Percentiles rank a stretch among this genome's conserved stretches.
Conservation (phyloP, 2,888 invertebrate genomes). For the Malachius bipustulatus region DNA sequence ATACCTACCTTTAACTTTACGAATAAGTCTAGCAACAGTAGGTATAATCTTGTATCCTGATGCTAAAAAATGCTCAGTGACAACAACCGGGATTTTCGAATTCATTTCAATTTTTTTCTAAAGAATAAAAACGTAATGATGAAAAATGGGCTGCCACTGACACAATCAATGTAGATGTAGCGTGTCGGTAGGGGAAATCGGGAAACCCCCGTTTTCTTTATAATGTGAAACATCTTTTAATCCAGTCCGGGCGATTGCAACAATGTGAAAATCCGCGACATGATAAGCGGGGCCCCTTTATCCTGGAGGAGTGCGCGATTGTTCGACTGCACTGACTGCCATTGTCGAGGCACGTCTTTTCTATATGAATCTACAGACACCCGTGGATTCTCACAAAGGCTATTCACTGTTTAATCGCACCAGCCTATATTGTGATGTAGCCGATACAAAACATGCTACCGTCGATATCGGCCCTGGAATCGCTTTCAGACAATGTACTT, state of each 20-base stretch:
- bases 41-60: too few relatives aligned
- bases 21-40: too few relatives aligned
- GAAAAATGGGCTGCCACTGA: too few relatives aligned
- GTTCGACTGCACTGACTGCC: constrained; percentile 8
- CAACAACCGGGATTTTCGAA: too few relatives aligned
- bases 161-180: too few relatives aligned
- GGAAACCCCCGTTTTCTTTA: too few relatives aligned
- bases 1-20: too few relatives aligned
- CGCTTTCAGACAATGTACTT: constrained; percentile 15
- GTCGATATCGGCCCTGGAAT: neutral
- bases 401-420: constrained; percentile 26
- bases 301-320: neutral
- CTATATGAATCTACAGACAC: constrained; percentile 23
- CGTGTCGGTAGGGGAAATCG: too few relatives aligned
- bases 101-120: too few relatives aligned
- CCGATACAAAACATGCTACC: constrained; percentile 22
- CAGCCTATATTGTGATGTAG: constrained; percentile 24
- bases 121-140: too few relatives aligned
- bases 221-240: too few relatives aligned
- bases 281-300: constrained; percentile 4
- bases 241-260: neutral
- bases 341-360: constrained; percentile 18
- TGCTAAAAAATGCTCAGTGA: too few relatives aligned
- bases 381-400: constrained; percentile 25
- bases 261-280: neutral